phyloP scores from a whole-genome alignment of 2,888 invertebrate genomes.

The Diloba caeruleocephala region DNA sequence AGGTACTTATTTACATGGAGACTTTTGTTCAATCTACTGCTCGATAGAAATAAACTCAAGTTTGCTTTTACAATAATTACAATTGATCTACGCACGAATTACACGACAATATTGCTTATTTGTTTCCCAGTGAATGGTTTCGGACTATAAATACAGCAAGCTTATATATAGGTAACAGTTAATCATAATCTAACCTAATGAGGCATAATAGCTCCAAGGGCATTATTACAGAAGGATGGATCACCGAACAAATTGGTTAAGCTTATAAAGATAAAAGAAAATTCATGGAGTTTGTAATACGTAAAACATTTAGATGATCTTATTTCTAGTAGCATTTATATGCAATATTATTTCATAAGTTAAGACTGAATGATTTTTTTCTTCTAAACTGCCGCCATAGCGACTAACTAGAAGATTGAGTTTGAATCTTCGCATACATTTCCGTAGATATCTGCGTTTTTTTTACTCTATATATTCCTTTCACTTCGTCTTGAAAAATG shows the following conservation, averaged over 20 bases:
- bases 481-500: too few relatives aligned
- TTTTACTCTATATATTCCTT: too few relatives aligned
- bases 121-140: too few relatives aligned
- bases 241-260: constrained; percentile 46
- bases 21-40: constrained; percentile 4
- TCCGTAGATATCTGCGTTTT: too few relatives aligned
- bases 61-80: constrained; percentile 7
- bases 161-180: constrained; percentile 16
- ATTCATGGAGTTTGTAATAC: constrained; percentile 24
- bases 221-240: constrained; percentile 42
- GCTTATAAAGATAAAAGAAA: constrained; percentile 39
- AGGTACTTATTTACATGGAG: constrained; percentile 18
- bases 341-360: too few relatives aligned
- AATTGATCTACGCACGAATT: constrained; percentile 29
- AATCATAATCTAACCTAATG: constrained; percentile 31
- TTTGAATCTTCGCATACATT: too few relatives aligned
- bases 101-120: constrained; percentile 3
- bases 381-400: too few relatives aligned
- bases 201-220: constrained; percentile 34
- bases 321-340: background rate
- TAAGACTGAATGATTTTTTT: too few relatives aligned
- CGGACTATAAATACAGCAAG: background rate
- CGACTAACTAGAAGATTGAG: too few relatives aligned
- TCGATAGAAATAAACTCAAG: constrained; percentile 8
- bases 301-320: constrained; percentile 4